Percentiles rank a stretch among this genome's conserved stretches.
phyloP scores from a whole-genome alignment of 1,140 invertebrate species.

The Pectinophora gossypiella region DNA sequence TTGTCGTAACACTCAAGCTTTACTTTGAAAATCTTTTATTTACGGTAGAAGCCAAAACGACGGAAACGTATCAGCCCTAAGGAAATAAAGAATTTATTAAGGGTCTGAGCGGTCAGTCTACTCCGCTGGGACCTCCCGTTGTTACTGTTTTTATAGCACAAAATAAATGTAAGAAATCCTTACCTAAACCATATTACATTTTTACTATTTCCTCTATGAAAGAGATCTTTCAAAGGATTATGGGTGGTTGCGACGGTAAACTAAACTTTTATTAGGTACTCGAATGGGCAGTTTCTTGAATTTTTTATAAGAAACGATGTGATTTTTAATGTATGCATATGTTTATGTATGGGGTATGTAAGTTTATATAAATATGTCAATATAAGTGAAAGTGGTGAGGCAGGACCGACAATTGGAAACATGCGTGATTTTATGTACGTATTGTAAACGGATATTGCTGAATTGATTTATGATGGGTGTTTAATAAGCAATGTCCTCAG shows the following conservation, averaged over 20 bases:
- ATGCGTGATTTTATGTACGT: too few relatives aligned
- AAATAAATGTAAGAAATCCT: conserved; percentile 9
- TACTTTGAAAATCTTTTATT: neutral
- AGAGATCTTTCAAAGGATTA: neutral
- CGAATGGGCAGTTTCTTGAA: too few relatives aligned
- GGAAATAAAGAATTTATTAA: conserved; percentile 37
- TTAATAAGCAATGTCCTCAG: too few relatives aligned
- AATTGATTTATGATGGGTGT: too few relatives aligned
- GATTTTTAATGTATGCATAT: too few relatives aligned
- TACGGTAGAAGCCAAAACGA: neutral
- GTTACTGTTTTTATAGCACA: conserved; percentile 25
- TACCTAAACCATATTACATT: neutral
- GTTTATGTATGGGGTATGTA: too few relatives aligned
- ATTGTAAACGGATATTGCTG: too few relatives aligned
- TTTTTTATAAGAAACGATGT: too few relatives aligned
- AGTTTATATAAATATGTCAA: too few relatives aligned
- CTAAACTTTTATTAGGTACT: neutral
- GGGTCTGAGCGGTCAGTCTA: conserved; percentile 16
- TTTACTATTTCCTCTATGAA: neutral
- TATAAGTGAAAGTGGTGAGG: too few relatives aligned
- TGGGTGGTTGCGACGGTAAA: neutral
- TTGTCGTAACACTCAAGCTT: too few relatives aligned
- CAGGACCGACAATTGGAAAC: too few relatives aligned
- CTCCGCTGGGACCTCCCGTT: conserved; percentile 12
- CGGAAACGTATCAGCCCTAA: conserved; percentile 3